Conservation (phyloP, 2,797 vertebrate genomes). For the Schizopygopsis pylzovi region DNA sequence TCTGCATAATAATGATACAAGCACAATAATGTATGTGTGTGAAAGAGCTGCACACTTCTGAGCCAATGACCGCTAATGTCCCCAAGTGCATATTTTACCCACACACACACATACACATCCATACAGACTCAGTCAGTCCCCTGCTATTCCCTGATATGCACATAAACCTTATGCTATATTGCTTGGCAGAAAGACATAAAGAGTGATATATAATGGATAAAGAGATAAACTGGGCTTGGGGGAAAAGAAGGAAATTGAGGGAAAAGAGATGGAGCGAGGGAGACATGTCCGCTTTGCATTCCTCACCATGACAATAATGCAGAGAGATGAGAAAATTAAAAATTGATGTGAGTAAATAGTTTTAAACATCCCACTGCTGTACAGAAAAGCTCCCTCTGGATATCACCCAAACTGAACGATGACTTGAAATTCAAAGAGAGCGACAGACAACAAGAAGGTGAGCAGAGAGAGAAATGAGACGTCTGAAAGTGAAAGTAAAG, state of each 20-base stretch:
- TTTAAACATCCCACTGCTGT: conserved; percentile 63
- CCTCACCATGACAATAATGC: conserved; percentile 48
- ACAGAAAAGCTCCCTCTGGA: conserved; percentile 62
- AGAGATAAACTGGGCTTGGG: conserved; percentile 60
- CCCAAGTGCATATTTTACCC: conserved; percentile 31
- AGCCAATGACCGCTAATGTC: conserved; percentile 38
- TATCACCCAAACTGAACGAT: conserved; percentile 48
- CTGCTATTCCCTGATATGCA: conserved; percentile 39
- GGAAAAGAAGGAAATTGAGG: conserved; percentile 54
- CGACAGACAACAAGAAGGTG: neutral
- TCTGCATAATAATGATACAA: conserved; percentile 72
- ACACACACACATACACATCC: conserved; percentile 20
- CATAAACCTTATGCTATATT: conserved; percentile 58
- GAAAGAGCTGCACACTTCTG: conserved; percentile 67
- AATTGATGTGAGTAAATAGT: conserved; percentile 67
- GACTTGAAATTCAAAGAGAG: conserved; percentile 50
- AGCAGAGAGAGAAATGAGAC: neutral
- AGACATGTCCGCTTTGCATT: conserved; percentile 45
- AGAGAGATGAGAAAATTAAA: conserved; percentile 71
- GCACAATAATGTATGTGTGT: conserved; percentile 68
- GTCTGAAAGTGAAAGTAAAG: neutral
- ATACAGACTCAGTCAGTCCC: conserved; percentile 50
- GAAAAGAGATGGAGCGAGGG: conserved; percentile 37
- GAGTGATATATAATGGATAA: conserved; percentile 66
- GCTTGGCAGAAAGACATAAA: conserved; percentile 53